Conservation (phyloP, 64 coral and sea anemone species). For the Pachyseris speciosa region DNA sequence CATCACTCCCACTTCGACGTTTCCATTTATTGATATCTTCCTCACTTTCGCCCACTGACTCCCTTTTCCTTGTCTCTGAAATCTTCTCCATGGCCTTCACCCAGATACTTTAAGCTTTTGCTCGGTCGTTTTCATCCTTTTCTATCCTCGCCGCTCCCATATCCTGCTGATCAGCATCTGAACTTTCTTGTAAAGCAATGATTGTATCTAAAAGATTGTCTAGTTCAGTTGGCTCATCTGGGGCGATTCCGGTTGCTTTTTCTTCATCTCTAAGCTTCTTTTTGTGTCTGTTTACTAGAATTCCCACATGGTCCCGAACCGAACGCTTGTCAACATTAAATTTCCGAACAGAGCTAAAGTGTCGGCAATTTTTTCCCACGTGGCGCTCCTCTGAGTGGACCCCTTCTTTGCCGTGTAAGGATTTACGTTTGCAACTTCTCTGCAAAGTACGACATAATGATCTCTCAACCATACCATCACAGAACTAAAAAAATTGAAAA, state of each 20-base stretch:
- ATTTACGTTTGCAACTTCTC: not conserved
- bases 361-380: constrained; percentile 41
- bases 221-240: constrained; percentile 32
- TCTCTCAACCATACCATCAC: not conserved
- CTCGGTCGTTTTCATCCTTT: constrained; percentile 15
- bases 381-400: constrained; percentile 30
- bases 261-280: constrained; percentile 28
- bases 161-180: constrained; percentile 15
- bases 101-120: constrained; percentile 22
- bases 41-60: not conserved
- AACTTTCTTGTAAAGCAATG: constrained; percentile 40
- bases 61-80: constrained; percentile 24
- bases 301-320: constrained; percentile 39
- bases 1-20: constrained; percentile 20
- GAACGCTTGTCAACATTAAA: constrained; percentile 42
- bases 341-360: not conserved
- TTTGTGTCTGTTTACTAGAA: constrained; percentile 37
- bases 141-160: not conserved
- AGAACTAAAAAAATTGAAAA: not conserved
- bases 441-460: not conserved
- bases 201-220: constrained; percentile 15
- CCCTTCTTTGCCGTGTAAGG: constrained; percentile 13
- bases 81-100: constrained; percentile 38
- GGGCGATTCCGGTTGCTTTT: constrained; percentile 44
- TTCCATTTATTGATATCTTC: constrained; percentile 4